Conservation (phyloP, 2,888 invertebrate species). For the Stomorhina lunata region DNA sequence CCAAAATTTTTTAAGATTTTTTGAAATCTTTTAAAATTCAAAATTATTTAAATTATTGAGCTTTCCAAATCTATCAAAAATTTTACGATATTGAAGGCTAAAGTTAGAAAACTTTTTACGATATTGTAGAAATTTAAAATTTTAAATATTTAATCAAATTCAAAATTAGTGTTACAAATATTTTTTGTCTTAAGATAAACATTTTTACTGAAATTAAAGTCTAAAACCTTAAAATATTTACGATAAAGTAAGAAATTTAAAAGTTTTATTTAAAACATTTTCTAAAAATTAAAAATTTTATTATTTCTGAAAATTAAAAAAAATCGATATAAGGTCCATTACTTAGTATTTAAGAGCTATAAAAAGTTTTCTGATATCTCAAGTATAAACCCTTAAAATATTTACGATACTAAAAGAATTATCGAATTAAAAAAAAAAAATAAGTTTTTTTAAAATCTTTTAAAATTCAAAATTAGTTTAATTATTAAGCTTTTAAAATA, state of each 20-base stretch:
- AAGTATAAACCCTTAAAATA: too few relatives aligned
- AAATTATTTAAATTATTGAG: background rate
- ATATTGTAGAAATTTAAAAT: background rate
- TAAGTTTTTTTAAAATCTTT: too few relatives aligned
- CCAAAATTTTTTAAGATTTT: too few relatives aligned
- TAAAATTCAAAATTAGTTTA: conserved; percentile 5
- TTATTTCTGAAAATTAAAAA: background rate
- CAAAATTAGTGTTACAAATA: background rate
- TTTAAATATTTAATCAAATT: background rate
- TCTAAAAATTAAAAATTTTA: background rate
- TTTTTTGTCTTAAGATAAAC: background rate
- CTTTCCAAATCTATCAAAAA: background rate
- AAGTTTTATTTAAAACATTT: background rate
- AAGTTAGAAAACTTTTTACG: background rate
- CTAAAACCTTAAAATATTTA: background rate
- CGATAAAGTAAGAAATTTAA: background rate
- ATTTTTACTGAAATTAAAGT: background rate
- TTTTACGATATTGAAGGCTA: background rate
- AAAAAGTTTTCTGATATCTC: too few relatives aligned
- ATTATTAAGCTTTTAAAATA: background rate
- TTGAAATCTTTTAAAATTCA: too few relatives aligned
- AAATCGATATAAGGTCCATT: too few relatives aligned
- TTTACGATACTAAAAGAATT: too few relatives aligned
- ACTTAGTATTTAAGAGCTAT: too few relatives aligned
- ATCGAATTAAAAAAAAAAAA: too few relatives aligned